phyloP scores from a whole-genome alignment of 2,888 invertebrate genomes.

The Anticlea derivata region DNA sequence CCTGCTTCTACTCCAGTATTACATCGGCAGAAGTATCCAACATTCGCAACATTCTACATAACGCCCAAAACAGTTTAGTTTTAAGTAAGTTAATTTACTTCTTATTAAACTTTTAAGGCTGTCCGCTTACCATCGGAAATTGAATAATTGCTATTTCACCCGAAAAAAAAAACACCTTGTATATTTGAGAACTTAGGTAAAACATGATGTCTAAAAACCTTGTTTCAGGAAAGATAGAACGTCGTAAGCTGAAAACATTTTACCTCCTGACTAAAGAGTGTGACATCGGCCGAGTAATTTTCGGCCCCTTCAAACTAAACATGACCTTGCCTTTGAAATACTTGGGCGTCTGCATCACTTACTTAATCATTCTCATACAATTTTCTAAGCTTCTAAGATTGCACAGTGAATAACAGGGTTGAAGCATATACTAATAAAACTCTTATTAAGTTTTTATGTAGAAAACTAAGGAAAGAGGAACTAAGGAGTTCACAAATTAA shows the following conservation, averaged over 20 bases:
- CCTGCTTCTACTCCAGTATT: constrained; percentile 59
- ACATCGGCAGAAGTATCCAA: constrained; percentile 51
- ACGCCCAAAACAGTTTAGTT: constrained; percentile 50
- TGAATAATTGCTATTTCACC: too few species aligned
- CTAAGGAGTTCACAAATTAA: too few species aligned
- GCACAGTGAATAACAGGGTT: too few species aligned
- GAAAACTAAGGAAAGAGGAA: too few species aligned
- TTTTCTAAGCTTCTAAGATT: constrained; percentile 71
- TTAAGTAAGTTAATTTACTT: too few species aligned
- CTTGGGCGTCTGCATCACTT: constrained; percentile 63
- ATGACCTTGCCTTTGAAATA: constrained; percentile 69
- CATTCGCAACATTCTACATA: constrained; percentile 57
- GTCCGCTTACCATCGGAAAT: too few species aligned
- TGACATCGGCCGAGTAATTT: constrained; percentile 60
- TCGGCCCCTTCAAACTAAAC: constrained; percentile 62
- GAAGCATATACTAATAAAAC: too few species aligned
- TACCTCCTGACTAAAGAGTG: constrained; percentile 59
- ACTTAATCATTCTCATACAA: constrained; percentile 68
- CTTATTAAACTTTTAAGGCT: too few species aligned
- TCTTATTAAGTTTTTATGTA: too few species aligned
- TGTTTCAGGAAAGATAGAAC: constrained; percentile 61
- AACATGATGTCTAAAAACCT: not conserved
- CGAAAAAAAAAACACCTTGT: too few species aligned
- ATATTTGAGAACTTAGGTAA: too few species aligned
- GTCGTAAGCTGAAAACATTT: constrained; percentile 54